Conservation (phyloP, 2,113 vertebrate species). For the Odocoileus hemionus region DNA sequence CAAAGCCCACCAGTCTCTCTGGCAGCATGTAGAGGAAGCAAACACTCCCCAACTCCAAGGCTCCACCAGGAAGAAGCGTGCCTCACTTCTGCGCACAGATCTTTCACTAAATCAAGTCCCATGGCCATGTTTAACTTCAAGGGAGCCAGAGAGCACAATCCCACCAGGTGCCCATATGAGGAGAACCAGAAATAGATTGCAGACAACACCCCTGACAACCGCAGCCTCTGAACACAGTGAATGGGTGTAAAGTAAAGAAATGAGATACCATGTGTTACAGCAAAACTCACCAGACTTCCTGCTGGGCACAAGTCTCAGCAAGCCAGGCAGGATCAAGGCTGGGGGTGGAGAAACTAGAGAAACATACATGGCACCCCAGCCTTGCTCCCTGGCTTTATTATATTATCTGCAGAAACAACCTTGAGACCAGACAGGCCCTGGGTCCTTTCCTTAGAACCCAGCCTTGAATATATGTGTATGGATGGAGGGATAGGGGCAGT, state of each 20-base stretch:
- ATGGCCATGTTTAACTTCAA: fast-evolving
- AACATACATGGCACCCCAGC: neutral
- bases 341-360: neutral
- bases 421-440: neutral
- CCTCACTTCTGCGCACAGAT: neutral
- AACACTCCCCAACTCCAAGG: no score
- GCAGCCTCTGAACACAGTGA: fast-evolving
- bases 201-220: fast-evolving
- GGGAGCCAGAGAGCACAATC: neutral
- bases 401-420: neutral
- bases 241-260: neutral
- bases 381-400: neutral
- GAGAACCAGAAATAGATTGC: neutral
- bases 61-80: neutral
- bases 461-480: neutral
- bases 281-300: neutral
- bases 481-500: neutral
- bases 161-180: fast-evolving
- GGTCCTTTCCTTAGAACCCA: neutral
- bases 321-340: neutral
- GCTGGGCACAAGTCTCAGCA: neutral
- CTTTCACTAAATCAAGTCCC: neutral
- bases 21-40: neutral
- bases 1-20: neutral
- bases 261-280: fast-evolving